Percentiles rank a stretch among this genome's conserved stretches.
These are phyloP conservation scores for Babylonia areolata DNA, from an alignment of 1,140 invertebrate species.

Conservation along the genomic window DNA sequence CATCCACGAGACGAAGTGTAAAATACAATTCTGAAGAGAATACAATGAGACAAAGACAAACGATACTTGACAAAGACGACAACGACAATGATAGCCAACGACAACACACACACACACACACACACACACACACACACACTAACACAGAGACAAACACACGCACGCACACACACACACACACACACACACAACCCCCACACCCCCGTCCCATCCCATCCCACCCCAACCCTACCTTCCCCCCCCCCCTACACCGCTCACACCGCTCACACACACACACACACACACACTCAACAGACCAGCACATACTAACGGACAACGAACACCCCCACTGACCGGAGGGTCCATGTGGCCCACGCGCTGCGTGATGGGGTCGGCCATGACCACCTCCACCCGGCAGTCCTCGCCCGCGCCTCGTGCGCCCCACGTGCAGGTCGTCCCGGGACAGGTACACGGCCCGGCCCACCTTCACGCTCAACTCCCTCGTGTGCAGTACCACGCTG, in stretches of 20 bases:
- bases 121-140: too few relatives aligned
- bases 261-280: too few relatives aligned
- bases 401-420: slow-evolving; percentile 49
- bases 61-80: not conserved
- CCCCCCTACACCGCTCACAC: too few relatives aligned
- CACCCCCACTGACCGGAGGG: slow-evolving; percentile 62
- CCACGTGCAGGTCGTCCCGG: slow-evolving; percentile 64
- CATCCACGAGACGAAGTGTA: too few relatives aligned
- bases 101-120: too few relatives aligned
- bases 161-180: too few relatives aligned
- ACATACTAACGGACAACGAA: not conserved
- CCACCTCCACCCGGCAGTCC: slow-evolving; percentile 67
- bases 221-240: too few relatives aligned
- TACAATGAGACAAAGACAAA: not conserved
- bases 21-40: too few relatives aligned
- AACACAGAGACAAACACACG: not conserved
- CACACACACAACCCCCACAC: too few relatives aligned
- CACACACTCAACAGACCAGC: too few relatives aligned
- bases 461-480: slow-evolving; percentile 65
- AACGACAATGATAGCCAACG: too few relatives aligned
- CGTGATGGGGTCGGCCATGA: slow-evolving; percentile 69
- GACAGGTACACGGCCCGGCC: slow-evolving; percentile 66
- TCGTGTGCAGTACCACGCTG: slow-evolving; percentile 55
- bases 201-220: too few relatives aligned
- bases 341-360: slow-evolving; percentile 66